phyloP scores from a whole-genome alignment of 53 echinoderm and acorn worm species.

The Luidia sarsii region DNA sequence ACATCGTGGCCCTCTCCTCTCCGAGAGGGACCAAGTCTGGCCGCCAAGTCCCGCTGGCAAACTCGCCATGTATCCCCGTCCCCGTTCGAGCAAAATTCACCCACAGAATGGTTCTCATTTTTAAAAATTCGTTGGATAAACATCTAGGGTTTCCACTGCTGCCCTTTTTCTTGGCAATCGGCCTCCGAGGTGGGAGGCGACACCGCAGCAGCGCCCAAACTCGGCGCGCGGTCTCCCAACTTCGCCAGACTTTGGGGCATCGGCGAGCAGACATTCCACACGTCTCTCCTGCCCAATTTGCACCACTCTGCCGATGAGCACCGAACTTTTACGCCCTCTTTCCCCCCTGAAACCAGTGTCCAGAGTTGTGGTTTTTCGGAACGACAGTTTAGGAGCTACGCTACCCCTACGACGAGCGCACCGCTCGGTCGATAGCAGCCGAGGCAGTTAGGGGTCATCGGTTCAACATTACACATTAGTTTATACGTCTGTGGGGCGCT shows the following conservation, averaged over 20 bases:
- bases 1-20: slow-evolving; percentile 30
- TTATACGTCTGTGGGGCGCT: slow-evolving; percentile 53
- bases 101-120: slow-evolving; percentile 43
- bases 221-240: slow-evolving; percentile 46
- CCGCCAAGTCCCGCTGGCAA: slow-evolving; percentile 34
- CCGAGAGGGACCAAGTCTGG: slow-evolving; percentile 21
- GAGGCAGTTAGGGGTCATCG: slow-evolving; percentile 41
- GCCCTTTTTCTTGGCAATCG: slow-evolving; percentile 28
- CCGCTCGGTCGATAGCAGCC: slow-evolving; percentile 43
- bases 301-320: slow-evolving; percentile 27
- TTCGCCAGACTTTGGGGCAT: slow-evolving; percentile 21
- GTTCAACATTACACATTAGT: slow-evolving; percentile 61
- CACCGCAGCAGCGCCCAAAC: slow-evolving; percentile 35
- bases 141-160: slow-evolving; percentile 28
- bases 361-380: slow-evolving; percentile 37
- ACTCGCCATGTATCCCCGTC: slow-evolving; percentile 36
- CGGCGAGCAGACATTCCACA: slow-evolving; percentile 9
- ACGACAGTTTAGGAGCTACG: slow-evolving; percentile 30
- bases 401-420: slow-evolving; percentile 27
- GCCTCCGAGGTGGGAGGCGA: slow-evolving; percentile 37
- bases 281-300: slow-evolving; percentile 47
- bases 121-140: slow-evolving; percentile 60
- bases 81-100: slow-evolving; percentile 30
- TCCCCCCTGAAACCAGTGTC: slow-evolving; percentile 24
- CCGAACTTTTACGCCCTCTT: slow-evolving; percentile 50